Base-by-base conservation (phyloP, 2,797 vertebrate species). In the Alca torda region DNA sequence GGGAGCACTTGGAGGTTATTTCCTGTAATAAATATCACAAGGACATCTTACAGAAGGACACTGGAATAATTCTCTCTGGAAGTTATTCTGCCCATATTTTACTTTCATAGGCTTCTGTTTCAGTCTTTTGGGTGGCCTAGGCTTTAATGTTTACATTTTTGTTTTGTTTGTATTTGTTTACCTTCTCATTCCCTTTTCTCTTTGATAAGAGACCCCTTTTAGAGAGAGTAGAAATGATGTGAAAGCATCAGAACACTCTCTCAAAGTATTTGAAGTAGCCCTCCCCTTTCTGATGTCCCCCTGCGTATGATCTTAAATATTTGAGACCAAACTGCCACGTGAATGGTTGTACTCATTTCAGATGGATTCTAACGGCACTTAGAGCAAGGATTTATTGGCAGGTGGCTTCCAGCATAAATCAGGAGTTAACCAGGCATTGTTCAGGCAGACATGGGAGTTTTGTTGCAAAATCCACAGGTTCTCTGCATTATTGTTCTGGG, bases 11-110 rank as follows among this genome's bases (percentile, higher is more conserved):
- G 59, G 30, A 93, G 67, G 95, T 91, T 97, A 96, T 96, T 97
- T 98, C 89, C 93, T 97, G 96, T 92, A 92, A 89, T 95, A 97
- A 97, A 97, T 93, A 96, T 78, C 60, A 60, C 83, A 80, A 87
- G 63, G 64, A 95, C 89, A 84, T 84, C 46, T 87, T 84, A 79
- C 81, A 68, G 93, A 93, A 90, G 60, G 59, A 77, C 37, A 80
- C 56, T 53, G 53, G 84, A 87, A 96, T 89, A 60, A 79, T 96
- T 96, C 96, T 94, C 80, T 96, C 72, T 95, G 72, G 76, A 93
- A 97, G 65, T 82, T 18, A 78, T 56, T 96, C 91, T 95, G 76
- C 94, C 79, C 81, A 54, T 69, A 46, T 86, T 97, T 96, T 82
- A 57, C 68, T 93, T 92, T 79, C 48, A 54, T 78, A 57, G 75